These are phyloP conservation scores for Paratrypauchen microcephalus DNA, from an alignment of 2,797 vertebrate species.

Conservation along the genomic window DNA sequence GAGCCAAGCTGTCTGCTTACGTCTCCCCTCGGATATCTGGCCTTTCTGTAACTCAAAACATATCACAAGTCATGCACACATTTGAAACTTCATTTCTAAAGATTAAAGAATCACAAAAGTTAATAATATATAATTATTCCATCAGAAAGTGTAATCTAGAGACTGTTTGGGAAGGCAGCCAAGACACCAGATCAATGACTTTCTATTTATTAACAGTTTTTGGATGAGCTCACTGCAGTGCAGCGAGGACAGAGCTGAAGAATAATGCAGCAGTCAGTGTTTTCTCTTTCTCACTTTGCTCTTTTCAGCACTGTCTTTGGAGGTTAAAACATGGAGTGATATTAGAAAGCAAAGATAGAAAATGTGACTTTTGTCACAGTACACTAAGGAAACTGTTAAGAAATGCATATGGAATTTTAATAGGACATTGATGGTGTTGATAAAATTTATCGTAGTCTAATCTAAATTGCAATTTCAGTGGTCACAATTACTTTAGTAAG, in stretches of 20 bases:
- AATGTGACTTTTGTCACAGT: not conserved
- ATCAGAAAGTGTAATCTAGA: conserved; percentile 72
- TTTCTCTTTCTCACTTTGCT: conserved; percentile 44
- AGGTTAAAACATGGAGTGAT: conserved; percentile 48
- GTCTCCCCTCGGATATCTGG: no score
- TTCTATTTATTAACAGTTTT: conserved; percentile 80
- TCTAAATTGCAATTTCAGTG: not conserved
- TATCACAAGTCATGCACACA: no score
- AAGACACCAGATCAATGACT: conserved; percentile 74
- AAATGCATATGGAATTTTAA: not conserved
- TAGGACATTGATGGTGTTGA: not conserved
- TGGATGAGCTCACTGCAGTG: conserved; percentile 72
- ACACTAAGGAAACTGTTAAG: no score
- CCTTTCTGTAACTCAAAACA: no score
- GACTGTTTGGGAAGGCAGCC: conserved; percentile 67
- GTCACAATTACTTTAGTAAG: not conserved
- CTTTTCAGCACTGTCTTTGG: conserved; percentile 26
- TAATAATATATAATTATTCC: no score
- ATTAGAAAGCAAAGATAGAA: not conserved
- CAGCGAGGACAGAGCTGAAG: conserved; percentile 55
- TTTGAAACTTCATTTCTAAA: no score
- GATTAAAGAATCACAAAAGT: no score
- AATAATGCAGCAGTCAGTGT: conserved; percentile 66
- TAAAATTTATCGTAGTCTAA: not conserved
- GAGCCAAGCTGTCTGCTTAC: no score